Conservation (phyloP, 1,140 invertebrate species). For the Teleopsis dalmanni region DNA sequence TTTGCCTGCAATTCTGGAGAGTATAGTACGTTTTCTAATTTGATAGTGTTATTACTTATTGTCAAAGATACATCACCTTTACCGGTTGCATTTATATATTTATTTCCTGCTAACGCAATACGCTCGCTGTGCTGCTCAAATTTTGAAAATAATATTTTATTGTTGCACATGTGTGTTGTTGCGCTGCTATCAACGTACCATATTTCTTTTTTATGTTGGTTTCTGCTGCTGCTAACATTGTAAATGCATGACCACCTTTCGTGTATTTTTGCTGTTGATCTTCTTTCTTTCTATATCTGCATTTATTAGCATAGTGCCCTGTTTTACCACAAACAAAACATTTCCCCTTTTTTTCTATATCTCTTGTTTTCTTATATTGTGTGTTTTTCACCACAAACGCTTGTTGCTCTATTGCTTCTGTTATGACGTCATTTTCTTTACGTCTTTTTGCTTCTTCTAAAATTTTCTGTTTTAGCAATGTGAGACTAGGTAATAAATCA, state of each 20-base stretch:
- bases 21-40: constrained; percentile 18
- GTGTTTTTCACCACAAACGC: background rate
- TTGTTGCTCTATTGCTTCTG: background rate
- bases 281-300: constrained; percentile 3
- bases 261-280: background rate
- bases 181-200: constrained; percentile 20
- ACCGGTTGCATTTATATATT: constrained; percentile 12
- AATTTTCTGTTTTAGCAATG: constrained; percentile 5
- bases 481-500: constrained; percentile 4
- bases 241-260: background rate
- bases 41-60: constrained; percentile 3
- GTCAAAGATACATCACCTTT: constrained; percentile 5
- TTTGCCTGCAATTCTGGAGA: constrained; percentile 20
- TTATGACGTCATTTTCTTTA: background rate
- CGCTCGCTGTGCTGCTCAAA: constrained; percentile 1
- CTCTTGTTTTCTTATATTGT: background rate
- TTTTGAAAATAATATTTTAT: constrained; percentile 5
- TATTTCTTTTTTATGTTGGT: constrained; percentile 1
- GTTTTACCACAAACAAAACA: background rate
- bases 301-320: constrained; percentile 1
- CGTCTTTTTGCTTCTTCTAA: constrained; percentile 11
- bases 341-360: constrained; percentile 3
- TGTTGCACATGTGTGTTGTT: constrained; percentile 15
- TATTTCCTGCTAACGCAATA: constrained; percentile 13
- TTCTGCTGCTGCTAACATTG: background rate